These are phyloP conservation scores for Acrobeloides nanus DNA, from an alignment of 2,888 invertebrate genomes.

Conservation along the genomic window DNA sequence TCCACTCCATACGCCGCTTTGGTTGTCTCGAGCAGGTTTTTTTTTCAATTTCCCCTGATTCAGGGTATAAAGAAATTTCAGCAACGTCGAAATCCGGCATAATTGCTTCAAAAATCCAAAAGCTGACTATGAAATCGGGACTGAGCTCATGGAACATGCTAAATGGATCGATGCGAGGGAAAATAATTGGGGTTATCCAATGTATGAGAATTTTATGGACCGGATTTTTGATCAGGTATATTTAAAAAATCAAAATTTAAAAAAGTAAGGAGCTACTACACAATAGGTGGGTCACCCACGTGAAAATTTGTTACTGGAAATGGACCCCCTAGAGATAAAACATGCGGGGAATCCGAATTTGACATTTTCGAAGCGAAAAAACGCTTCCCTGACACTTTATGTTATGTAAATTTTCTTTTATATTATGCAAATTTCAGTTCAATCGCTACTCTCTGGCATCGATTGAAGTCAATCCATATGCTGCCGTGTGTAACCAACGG, in stretches of 20 bases:
- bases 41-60: not conserved
- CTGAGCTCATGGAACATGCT: slow-evolving; percentile 87
- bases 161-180: slow-evolving; percentile 82
- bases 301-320: too few relatives aligned
- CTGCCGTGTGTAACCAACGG: slow-evolving; percentile 80
- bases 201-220: slow-evolving; percentile 48
- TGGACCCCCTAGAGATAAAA: too few relatives aligned
- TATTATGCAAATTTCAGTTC: slow-evolving; percentile 44
- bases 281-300: too few relatives aligned
- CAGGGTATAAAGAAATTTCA: slow-evolving; percentile 53
- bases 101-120: slow-evolving; percentile 77
- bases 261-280: too few relatives aligned
- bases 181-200: slow-evolving; percentile 75
- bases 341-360: too few relatives aligned
- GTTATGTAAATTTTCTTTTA: not conserved
- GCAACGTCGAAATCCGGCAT: slow-evolving; percentile 78
- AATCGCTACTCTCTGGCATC: slow-evolving; percentile 83
- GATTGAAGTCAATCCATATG: slow-evolving; percentile 79
- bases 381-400: too few relatives aligned
- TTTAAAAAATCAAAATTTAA: not conserved
- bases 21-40: slow-evolving; percentile 65
- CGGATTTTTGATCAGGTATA: slow-evolving; percentile 57
- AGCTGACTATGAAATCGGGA: slow-evolving; percentile 86
- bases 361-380: too few relatives aligned
- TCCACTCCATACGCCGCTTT: slow-evolving; percentile 85